These are phyloP conservation scores for Lepus timidus DNA, from an alignment of 2,113 vertebrate species.

Conservation along the genomic window DNA sequence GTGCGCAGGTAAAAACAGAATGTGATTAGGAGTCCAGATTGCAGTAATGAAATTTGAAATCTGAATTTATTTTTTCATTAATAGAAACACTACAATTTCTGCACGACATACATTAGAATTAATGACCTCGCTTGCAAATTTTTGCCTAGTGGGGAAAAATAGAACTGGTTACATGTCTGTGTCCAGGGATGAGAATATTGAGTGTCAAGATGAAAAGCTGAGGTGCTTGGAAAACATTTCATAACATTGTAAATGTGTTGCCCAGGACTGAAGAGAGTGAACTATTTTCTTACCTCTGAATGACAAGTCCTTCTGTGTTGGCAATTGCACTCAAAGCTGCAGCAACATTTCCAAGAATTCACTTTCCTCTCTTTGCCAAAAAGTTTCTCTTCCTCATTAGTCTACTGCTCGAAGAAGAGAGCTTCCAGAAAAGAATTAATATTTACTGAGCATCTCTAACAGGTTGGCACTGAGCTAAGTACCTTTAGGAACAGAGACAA, in stretches of 20 bases:
- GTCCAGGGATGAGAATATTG: neutral
- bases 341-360: conserved; percentile 71
- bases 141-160: neutral
- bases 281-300: neutral
- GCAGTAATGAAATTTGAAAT: conserved; percentile 21
- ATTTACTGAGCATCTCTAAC: conserved; percentile 27
- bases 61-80: conserved; percentile 64
- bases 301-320: neutral
- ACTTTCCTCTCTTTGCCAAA: conserved; percentile 56
- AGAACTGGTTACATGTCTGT: neutral
- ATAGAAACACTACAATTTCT: conserved; percentile 37
- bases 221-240: conserved; percentile 2
- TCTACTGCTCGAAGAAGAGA: neutral
- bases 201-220: neutral
- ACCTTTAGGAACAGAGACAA: conserved; percentile 30
- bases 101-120: neutral
- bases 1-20: conserved; percentile 1
- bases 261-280: neutral
- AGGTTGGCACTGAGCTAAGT: neutral
- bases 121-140: neutral
- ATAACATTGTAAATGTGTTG: neutral
- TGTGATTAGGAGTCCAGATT: neutral
- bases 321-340: neutral
- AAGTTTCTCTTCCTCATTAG: conserved; percentile 60
- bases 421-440: conserved; percentile 67